Conservation (phyloP, 2,797 vertebrate genomes). For the Manis javanica region DNA sequence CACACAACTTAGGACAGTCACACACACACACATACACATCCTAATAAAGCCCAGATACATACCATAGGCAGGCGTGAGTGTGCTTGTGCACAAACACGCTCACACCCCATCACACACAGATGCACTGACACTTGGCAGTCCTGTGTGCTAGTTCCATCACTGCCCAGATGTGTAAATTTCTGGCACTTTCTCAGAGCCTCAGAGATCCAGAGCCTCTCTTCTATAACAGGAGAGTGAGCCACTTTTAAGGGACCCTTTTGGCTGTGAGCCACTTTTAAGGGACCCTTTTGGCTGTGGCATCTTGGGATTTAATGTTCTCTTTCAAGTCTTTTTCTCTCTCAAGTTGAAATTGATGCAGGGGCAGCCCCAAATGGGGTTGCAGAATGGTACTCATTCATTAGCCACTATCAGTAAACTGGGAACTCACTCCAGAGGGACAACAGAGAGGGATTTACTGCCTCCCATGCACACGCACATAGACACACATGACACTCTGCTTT, state of each 20-base stretch:
- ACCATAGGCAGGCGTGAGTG: background rate
- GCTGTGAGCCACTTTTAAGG: background rate
- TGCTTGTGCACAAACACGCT: accelerated
- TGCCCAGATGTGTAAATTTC: background rate
- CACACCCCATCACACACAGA: background rate
- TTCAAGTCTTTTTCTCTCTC: background rate
- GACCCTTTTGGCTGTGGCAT: background rate
- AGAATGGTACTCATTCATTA: too few relatives aligned
- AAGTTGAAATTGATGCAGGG: background rate
- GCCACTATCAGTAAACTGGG: background rate
- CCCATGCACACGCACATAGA: accelerated
- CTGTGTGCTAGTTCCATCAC: background rate
- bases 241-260: background rate
- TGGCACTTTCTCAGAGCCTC: background rate
- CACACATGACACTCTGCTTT: background rate
- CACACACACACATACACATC: background rate
- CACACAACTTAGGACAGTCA: background rate
- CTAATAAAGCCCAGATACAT: background rate
- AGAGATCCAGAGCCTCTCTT: background rate
- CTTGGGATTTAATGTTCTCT: background rate
- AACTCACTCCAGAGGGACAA: background rate
- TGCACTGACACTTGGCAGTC: background rate
- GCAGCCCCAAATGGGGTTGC: background rate
- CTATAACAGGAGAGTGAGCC: background rate
- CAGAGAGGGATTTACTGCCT: background rate